Base-by-base conservation (phyloP, 1,140 invertebrate genomes). In the Maconellicoccus hirsutus region DNA sequence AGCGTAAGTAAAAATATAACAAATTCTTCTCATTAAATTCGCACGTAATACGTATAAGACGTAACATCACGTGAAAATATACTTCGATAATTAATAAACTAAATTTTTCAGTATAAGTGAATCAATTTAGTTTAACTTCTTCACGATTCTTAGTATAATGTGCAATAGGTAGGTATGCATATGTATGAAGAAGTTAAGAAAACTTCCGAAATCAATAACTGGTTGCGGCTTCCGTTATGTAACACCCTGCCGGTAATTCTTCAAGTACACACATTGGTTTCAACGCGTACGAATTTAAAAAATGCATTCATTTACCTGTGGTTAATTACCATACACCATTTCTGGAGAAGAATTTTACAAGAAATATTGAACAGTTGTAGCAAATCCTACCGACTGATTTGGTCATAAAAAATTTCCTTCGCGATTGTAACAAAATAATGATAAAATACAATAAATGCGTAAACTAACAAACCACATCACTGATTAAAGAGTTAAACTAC, bases 391-490 rank as follows among this genome's bases (percentile, higher is more conserved):
- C 6, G 6, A 16, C 10, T 6, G n/a, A 16, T 52, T 19, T 8
- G 2, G 6, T 8, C 42, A 16, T 52, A 52, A 16, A 19, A 52
- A 4, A 8, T 52, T 33, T 12, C 3, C 3, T 6, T 33, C 29
- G 29, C 29, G 29, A 33, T 8, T 52, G 16, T 52, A 3, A 19
- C 2, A 16, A 16, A 52, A 52, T 19, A 19, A 52, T 16, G 42
- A 52, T 19, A 52, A 52, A 16, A 52, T 8, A 52, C n/a, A 14
- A 19, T 19, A 52, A 66, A 66, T 14, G 8, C 10, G 22, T 23
- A 26, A 66, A 66, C 61, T 4, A 66, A 19, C 61, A 25, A 66
- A 23, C 61, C 61, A 66, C 61, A 66, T 66, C 61, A 66, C 61
- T 66, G 19, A 22, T 8, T 10, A 26, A 26, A 25, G 25, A 66